Base-by-base conservation (phyloP, 2,888 invertebrate species). In the Alitta virens region DNA sequence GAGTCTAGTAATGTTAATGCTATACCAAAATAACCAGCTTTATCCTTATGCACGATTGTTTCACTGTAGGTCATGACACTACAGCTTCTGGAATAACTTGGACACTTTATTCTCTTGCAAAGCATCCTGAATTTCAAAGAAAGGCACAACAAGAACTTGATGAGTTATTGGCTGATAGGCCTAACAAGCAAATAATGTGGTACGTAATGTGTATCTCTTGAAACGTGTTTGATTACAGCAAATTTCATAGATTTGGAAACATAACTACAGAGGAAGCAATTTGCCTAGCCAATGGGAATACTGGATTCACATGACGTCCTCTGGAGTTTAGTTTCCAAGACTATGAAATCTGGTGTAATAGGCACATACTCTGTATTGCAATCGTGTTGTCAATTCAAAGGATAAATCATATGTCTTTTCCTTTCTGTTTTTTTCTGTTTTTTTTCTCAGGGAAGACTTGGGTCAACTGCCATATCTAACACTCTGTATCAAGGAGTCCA, bases 401-500 rank as follows among this genome's bases (percentile, higher is more conserved):
- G n/a, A n/a, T n/a, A n/a, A n/a, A n/a, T n/a, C n/a, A n/a, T n/a
- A n/a, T n/a, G n/a, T n/a, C n/a, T n/a, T n/a, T n/a, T n/a, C n/a
- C n/a, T 14, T 16, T n/a, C n/a, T n/a, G n/a, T n/a, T n/a, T n/a
- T 49, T 50, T 50, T 9, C 14, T 50, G 21, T 14, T 43, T 51
- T 42, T 25, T 26, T 21, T 62, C 65, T 1, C 68, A 75, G 74
- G 71, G 72, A 73, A 7, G 75, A 76, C 55, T 60, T 75, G 14
- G 26, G 67, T 5, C 66, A 68, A 9, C 25, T 76, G 40, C 67
- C 70, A 2, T 74, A 73, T 63, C 65, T 73, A 51, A 73, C 74
- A 9, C 68, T 72, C 70, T 74, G 73, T 60, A 65, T 75, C 24
- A 75, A 75, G 59, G 76, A 75, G 51, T 63, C 67, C 0, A 63